Percentiles rank a stretch among this genome's conserved stretches.
phyloP scores from a whole-genome alignment of 37 sponge, comb jelly and placozoan genomes.

The Aplysina aerophoba region DNA sequence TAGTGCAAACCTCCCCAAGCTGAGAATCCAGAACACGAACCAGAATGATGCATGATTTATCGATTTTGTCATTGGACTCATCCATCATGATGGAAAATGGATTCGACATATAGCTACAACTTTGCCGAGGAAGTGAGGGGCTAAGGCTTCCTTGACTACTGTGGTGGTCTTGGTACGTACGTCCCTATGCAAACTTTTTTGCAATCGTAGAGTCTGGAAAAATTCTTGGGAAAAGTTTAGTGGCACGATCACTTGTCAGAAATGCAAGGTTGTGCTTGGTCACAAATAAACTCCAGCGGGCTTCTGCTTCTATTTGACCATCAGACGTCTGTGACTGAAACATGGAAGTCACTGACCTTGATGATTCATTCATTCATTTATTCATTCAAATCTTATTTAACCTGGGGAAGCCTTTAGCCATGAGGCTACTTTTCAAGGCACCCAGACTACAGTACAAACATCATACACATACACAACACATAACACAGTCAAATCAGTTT shows the following conservation, averaged over 20 bases:
- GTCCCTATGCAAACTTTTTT: slow-evolving; percentile 49
- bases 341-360: slow-evolving; percentile 21
- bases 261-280: slow-evolving; percentile 43
- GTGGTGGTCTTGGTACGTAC: slow-evolving; percentile 59
- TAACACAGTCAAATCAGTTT: too few relatives aligned
- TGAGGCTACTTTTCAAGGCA: too few relatives aligned
- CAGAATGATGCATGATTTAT: slow-evolving; percentile 42
- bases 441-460: too few relatives aligned
- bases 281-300: slow-evolving; percentile 35
- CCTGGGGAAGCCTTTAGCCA: too few relatives aligned
- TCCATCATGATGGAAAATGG: slow-evolving; percentile 42
- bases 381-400: too few relatives aligned
- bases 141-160: slow-evolving; percentile 45
- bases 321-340: slow-evolving; percentile 8
- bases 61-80: slow-evolving; percentile 56
- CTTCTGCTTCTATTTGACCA: slow-evolving; percentile 25
- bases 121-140: slow-evolving; percentile 14
- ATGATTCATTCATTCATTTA: too few relatives aligned
- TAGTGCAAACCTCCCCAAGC: slow-evolving; percentile 34
- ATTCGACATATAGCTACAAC: slow-evolving; percentile 14
- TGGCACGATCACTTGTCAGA: slow-evolving; percentile 55
- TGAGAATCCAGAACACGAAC: slow-evolving; percentile 24
- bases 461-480: too few relatives aligned
- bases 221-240: slow-evolving; percentile 40
- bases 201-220: slow-evolving; percentile 56